These are phyloP conservation scores for Argynnis bischoffii DNA, from an alignment of 2,888 invertebrate species.

Conservation along the genomic window DNA sequence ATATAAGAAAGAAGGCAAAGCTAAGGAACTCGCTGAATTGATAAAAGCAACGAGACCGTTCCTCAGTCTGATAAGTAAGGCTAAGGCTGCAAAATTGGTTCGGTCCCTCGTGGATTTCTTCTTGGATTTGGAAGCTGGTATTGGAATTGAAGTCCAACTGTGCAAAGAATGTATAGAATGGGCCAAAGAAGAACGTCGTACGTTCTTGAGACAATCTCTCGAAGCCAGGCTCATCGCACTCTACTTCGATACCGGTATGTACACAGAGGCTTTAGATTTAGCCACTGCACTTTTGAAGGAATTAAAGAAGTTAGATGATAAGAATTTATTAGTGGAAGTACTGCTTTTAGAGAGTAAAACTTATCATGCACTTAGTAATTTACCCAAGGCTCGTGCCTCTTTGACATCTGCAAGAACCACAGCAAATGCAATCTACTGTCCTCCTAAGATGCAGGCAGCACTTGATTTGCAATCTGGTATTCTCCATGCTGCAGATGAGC, in stretches of 20 bases:
- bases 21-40: slow-evolving; percentile 94
- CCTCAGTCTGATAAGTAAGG: slow-evolving; percentile 96
- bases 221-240: slow-evolving; percentile 97
- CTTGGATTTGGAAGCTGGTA: slow-evolving; percentile 97
- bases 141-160: slow-evolving; percentile 95
- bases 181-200: slow-evolving; percentile 98
- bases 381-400: slow-evolving; percentile 98
- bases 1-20: slow-evolving; percentile 96
- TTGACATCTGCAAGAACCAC: slow-evolving; percentile 99
- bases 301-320: slow-evolving; percentile 99
- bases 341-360: slow-evolving; percentile 99
- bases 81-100: slow-evolving; percentile 99
- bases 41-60: slow-evolving; percentile 98
- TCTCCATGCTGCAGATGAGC: slow-evolving; percentile 99
- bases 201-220: slow-evolving; percentile 97
- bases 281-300: slow-evolving; percentile 95
- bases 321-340: slow-evolving; percentile 98
- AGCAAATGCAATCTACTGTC: slow-evolving; percentile 99
- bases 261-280: slow-evolving; percentile 91
- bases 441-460: slow-evolving; percentile 98
- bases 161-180: slow-evolving; percentile 99
- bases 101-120: slow-evolving; percentile 98
- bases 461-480: slow-evolving; percentile 99
- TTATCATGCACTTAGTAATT: slow-evolving; percentile 97
- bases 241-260: slow-evolving; percentile 96